Base-by-base conservation (phyloP, 2,113 vertebrate genomes). In the Fukomys damarensis region DNA sequence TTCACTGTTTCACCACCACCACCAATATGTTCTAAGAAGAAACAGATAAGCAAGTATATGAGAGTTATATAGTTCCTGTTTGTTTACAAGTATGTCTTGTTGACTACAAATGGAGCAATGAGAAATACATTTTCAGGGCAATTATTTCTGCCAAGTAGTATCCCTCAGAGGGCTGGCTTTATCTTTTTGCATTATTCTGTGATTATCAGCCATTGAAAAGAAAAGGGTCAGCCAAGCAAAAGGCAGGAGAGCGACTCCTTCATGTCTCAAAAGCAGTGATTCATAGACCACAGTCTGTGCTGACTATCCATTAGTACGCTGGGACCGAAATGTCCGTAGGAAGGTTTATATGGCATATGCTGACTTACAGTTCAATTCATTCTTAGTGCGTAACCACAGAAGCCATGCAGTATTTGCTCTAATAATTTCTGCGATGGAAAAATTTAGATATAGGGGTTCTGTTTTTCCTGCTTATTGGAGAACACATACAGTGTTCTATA, bases 11-110 rank as follows among this genome's bases (percentile, higher is more conserved):
- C 41, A 63, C 38, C 38, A 88, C 13, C 46, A 81, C 38, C 38
- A 85, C 10, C 46, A 83, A 56, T 84, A 68, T 32, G 17, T 76
- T 95, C 66, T 32, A 63, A 91, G 22, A 66, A 72, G 19, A 61
- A 94, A 86, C 89, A 80, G 17, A 74, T 79, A 58, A 91, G 74
- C 19, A 90, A 86, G 13, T 38, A 22, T 10, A 43, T 66, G 22
- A 68, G 26, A 89, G 12, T 63, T 93, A 56, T 11, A 3, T 17
- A 65, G 11, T 46, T 95, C 13, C 61, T 58, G 20, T 61, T 83
- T 93, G 35, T 86, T 87, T 93, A 95, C 46, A 90, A 92, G 35
- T 85, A 56, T 81, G 41, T 49, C 89, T 74, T 68, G 22, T 86
- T 66, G 35, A 1, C 20, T 28, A 80, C 72, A 59, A 54, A 77